phyloP scores from a whole-genome alignment of 2,113 vertebrate genomes.

The Mixornis gularis region DNA sequence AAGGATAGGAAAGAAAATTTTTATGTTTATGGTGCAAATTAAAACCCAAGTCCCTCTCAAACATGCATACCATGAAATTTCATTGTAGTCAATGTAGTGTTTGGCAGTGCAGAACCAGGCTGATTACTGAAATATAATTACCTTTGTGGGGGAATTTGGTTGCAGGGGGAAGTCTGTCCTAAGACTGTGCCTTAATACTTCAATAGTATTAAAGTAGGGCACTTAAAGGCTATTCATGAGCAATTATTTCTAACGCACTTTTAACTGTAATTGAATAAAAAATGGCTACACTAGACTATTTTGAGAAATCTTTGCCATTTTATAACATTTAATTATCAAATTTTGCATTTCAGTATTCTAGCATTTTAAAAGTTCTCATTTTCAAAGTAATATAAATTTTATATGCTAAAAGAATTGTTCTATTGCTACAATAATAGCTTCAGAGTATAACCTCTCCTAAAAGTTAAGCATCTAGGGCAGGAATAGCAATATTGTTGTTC shows the following conservation, averaged over 20 bases:
- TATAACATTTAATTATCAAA: neutral
- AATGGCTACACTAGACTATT: neutral
- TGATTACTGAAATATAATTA: slow-evolving; percentile 24
- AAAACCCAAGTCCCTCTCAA: neutral
- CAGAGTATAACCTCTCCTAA: neutral
- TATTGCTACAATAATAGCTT: neutral
- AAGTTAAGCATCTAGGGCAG: neutral
- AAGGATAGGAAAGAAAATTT: neutral
- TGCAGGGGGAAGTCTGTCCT: neutral
- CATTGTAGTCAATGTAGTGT: neutral
- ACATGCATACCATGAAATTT: neutral
- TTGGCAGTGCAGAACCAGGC: neutral
- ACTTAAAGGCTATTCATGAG: neutral
- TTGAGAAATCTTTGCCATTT: neutral
- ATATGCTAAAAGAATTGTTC: neutral
- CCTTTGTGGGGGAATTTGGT: neutral
- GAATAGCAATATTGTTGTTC: neutral
- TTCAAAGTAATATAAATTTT: neutral
- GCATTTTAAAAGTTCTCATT: neutral
- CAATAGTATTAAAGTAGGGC: neutral
- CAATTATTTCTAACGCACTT: neutral
- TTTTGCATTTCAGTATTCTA: neutral
- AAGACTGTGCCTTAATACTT: neutral
- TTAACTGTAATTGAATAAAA: neutral
- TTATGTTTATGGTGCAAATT: neutral